Evolutionary conservation across 2,113 vertebrate species (phyloP).

Genomic region (Carettochelys insculpta): DNA sequence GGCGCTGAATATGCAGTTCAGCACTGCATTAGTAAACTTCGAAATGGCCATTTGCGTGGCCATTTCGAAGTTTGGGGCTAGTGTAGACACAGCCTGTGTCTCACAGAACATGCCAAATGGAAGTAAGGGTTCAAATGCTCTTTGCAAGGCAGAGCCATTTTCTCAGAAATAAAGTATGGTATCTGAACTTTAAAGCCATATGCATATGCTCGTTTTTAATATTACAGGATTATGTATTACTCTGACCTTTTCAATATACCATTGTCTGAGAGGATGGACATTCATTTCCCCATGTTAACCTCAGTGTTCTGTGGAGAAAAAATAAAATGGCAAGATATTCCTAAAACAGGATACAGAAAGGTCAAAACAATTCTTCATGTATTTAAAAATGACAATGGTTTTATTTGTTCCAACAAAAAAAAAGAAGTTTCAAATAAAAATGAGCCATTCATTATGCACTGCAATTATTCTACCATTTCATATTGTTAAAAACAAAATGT

Average conservation of each 20-base stretch:
- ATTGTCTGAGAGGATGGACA: neutral
- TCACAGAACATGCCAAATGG: no score
- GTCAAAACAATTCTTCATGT: neutral
- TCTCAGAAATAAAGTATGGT: neutral
- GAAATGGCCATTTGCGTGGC: no score
- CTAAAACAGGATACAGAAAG: neutral
- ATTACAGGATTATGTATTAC: neutral
- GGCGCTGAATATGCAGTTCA: no score
- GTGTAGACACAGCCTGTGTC: neutral
- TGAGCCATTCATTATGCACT: neutral
- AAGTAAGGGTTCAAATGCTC: neutral
- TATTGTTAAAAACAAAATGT: neutral
- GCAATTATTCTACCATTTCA: neutral
- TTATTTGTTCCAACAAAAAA: neutral
- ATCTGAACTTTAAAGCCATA: neutral
- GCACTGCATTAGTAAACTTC: no score
- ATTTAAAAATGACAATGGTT: neutral
- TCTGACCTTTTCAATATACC: neutral
- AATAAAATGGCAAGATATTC: slow-evolving; percentile 12
- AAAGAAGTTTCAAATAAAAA: neutral
- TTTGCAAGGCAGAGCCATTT: neutral
- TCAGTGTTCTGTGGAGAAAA: neutral
- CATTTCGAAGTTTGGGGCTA: no score
- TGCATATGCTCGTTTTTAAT: neutral
- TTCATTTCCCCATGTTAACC: neutral